Percentiles rank a stretch among this genome's conserved stretches.
These are phyloP conservation scores for Cyprinodon variegatus DNA, from an alignment of 2,113 vertebrate genomes.

Conservation along the genomic window DNA sequence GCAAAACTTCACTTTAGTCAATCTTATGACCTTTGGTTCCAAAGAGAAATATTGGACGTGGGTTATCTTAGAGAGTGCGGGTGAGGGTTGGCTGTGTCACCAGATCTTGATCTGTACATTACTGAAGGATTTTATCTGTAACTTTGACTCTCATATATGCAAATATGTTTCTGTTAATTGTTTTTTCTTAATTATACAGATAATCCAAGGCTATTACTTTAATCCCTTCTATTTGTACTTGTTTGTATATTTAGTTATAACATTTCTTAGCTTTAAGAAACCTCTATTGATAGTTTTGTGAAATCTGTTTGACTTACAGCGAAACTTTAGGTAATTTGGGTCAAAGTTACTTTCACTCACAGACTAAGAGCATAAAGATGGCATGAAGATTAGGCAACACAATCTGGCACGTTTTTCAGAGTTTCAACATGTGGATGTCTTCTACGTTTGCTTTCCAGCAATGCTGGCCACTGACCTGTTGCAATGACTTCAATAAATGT, in stretches of 20 bases:
- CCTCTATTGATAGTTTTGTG: background rate
- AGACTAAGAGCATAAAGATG: constrained; percentile 1
- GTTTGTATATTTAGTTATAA: background rate
- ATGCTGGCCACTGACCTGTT: constrained; percentile 36
- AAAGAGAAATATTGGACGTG: constrained; percentile 11
- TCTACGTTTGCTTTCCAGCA: background rate
- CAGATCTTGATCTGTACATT: constrained; percentile 26
- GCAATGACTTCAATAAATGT: constrained; percentile 39
- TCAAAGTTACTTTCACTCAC: background rate
- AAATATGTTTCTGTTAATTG: background rate
- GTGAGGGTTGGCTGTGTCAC: constrained; percentile 4
- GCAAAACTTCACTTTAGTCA: constrained; percentile 66
- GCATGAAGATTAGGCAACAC: constrained; percentile 17
- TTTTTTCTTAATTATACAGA: background rate
- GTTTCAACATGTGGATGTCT: constrained; percentile 49
- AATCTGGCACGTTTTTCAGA: constrained; percentile 24
- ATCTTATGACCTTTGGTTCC: constrained; percentile 58
- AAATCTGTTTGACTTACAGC: background rate
- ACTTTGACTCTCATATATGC: background rate
- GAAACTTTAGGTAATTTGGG: background rate
- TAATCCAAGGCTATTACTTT: background rate
- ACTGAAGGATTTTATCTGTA: background rate
- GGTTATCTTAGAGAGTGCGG: constrained; percentile 32
- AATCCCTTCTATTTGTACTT: background rate
- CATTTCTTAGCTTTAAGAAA: background rate